Evolutionary conservation across 2,113 vertebrate genomes (phyloP).

Genomic region (Austrofundulus limnaeus): DNA sequence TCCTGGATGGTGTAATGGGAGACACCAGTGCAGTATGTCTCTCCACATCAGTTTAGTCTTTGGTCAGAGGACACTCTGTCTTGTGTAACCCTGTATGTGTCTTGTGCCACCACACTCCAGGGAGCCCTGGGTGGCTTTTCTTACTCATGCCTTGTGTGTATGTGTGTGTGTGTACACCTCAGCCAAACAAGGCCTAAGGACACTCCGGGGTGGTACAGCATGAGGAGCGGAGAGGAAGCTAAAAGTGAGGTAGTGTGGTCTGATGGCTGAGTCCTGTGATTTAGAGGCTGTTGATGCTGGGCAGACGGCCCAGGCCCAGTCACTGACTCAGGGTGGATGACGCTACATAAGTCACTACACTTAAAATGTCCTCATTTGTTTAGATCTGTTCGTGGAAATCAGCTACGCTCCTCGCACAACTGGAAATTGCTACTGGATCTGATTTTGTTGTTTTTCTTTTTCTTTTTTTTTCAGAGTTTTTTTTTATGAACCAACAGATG

Average conservation of each 20-base stretch:
- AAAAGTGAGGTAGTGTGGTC: slow-evolving; percentile 77
- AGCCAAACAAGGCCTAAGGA: slow-evolving; percentile 74
- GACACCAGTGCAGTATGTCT: slow-evolving; percentile 35
- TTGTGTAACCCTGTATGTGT: slow-evolving; percentile 58
- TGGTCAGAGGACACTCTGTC: slow-evolving; percentile 54
- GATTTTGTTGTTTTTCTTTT: slow-evolving; percentile 65
- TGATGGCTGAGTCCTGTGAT: slow-evolving; percentile 75
- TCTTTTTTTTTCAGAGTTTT: slow-evolving; percentile 56
- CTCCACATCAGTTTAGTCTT: slow-evolving; percentile 38
- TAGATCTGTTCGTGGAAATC: slow-evolving; percentile 77
- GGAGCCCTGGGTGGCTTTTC: slow-evolving; percentile 73
- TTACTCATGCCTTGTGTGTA: slow-evolving; percentile 76
- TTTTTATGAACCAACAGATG: slow-evolving; percentile 75
- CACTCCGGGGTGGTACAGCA: slow-evolving; percentile 71
- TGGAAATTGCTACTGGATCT: slow-evolving; percentile 78
- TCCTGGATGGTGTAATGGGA: slow-evolving; percentile 37
- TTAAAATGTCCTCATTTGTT: slow-evolving; percentile 80
- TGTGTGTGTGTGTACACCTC: slow-evolving; percentile 75
- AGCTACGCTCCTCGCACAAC: slow-evolving; percentile 62
- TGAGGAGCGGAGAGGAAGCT: slow-evolving; percentile 61
- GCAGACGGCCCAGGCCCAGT: slow-evolving; percentile 73
- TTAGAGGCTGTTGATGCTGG: slow-evolving; percentile 80
- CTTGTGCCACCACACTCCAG: slow-evolving; percentile 63
- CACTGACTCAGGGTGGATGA: slow-evolving; percentile 76
- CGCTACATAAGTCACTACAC: slow-evolving; percentile 77